Percentiles rank a stretch among this genome's conserved stretches.
phyloP scores from a whole-genome alignment of 2,888 invertebrate species.

The Lepidocyrtinus sp. region DNA sequence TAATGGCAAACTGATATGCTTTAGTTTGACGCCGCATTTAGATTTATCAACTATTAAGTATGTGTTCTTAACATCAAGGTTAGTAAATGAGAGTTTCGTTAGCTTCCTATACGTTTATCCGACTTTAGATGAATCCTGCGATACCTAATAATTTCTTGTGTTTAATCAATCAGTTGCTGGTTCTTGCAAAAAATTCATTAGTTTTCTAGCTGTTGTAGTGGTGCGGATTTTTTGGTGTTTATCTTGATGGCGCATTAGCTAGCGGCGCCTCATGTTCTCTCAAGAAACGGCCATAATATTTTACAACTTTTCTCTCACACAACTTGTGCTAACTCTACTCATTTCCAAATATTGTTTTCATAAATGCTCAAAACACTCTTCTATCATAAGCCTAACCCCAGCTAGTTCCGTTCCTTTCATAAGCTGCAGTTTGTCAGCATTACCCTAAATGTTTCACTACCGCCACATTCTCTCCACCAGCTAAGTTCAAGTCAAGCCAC shows the following conservation, averaged over 20 bases:
- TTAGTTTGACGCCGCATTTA: too few species aligned
- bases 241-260: slow-evolving; percentile 27
- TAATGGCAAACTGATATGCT: too few species aligned
- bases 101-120: slow-evolving; percentile 8
- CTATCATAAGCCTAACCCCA: too few species aligned
- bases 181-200: too few species aligned
- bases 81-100: slow-evolving; percentile 15
- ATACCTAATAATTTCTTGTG: slow-evolving; percentile 26
- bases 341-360: background rate
- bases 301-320: slow-evolving; percentile 36
- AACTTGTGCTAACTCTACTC: background rate
- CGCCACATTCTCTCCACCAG: background rate
- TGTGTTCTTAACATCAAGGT: too few species aligned
- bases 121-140: background rate
- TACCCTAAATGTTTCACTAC: slow-evolving; percentile 45
- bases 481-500: slow-evolving; percentile 38
- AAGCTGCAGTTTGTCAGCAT: slow-evolving; percentile 49
- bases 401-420: background rate
- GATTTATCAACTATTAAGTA: too few species aligned
- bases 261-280: slow-evolving; percentile 50
- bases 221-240: background rate
- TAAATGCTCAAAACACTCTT: background rate
- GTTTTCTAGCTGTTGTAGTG: background rate
- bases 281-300: slow-evolving; percentile 49
- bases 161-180: too few species aligned